Evolutionary conservation across 2,888 invertebrate species (phyloP), one percentile per base, ranked within the genome.

Genomic region (Dryobota labecula): DNA sequence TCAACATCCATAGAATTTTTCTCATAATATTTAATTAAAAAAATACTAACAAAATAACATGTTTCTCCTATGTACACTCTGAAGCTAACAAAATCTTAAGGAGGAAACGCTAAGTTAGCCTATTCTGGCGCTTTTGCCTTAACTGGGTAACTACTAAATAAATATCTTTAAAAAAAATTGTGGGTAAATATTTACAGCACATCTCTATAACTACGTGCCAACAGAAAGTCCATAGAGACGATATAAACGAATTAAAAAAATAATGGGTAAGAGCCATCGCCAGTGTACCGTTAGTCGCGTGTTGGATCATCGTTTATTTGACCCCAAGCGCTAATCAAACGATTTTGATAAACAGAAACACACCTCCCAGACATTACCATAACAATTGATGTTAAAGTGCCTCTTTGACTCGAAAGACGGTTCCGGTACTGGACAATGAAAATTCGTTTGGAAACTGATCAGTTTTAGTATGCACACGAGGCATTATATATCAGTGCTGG

Each of bases 271-370:
- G 27, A 45, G n/a, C 51, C 62, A 62, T 79, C 51, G 45, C 41
- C 43, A 51, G 36, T 56, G 30, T 70, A 74, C 71, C 70, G 77
- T 74, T 76, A 76, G 72, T 89, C 62, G 90, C 90, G 88, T 90
- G 90, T 71, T 69, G 53, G 9, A 47, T 47, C 43, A 71, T 82
- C 80, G 74, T 90, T 90, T 82, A 70, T 83, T 82, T 75, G 83
- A 82, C 84, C 86, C 78, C 73, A 74, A 75, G 79, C 64, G 83
- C 85, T 87, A 90, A 89, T 90, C 89, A 88, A 90, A 87, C 85
- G 84, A 88, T 89, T 89, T 86, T 85, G 84, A 89, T 89, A 89
- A 84, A 89, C 85, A 87, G 84, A 88, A 88, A 83, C 69, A 74
- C 81, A 76, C 83, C 80, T 78, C 69, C 66, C 57, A 54, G 72